Conservation (phyloP, 2,888 invertebrate genomes). For the Eudemis profundana region DNA sequence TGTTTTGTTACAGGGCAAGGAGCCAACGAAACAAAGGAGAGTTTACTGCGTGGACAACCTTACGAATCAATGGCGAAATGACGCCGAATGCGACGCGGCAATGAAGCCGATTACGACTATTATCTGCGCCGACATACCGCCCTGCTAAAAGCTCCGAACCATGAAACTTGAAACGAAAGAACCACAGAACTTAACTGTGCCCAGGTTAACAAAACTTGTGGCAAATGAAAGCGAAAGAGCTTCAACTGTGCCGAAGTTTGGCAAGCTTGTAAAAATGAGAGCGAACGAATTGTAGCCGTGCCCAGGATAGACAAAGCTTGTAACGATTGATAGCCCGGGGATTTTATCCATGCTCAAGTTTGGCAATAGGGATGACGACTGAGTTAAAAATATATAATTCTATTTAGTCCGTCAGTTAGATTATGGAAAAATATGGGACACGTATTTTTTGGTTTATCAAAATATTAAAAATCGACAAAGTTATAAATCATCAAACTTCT, state of each 20-base stretch:
- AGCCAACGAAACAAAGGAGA: slow-evolving; percentile 87
- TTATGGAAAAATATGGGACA: too few species aligned
- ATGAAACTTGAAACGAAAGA: slow-evolving; percentile 7
- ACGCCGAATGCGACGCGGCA: slow-evolving; percentile 88
- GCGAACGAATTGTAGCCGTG: background rate
- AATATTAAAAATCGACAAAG: too few species aligned
- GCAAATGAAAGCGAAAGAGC: background rate
- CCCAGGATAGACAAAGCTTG: background rate
- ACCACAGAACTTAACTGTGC: background rate
- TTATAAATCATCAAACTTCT: too few species aligned
- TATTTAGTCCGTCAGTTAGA: too few species aligned
- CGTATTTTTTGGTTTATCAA: too few species aligned
- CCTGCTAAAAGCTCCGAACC: slow-evolving; percentile 62
- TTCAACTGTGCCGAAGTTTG: background rate
- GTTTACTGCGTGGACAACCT: slow-evolving; percentile 91
- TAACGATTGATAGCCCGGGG: background rate
- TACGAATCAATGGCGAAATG: slow-evolving; percentile 89
- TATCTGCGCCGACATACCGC: slow-evolving; percentile 85
- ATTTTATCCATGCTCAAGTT: background rate
- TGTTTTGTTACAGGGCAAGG: slow-evolving; percentile 70
- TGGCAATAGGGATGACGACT: too few species aligned
- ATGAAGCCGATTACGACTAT: slow-evolving; percentile 88
- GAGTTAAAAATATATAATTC: too few species aligned
- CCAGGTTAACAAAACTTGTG: background rate
- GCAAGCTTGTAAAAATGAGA: background rate